Base-by-base conservation (phyloP, 2,113 vertebrate genomes). In the Rattus rattus region DNA sequence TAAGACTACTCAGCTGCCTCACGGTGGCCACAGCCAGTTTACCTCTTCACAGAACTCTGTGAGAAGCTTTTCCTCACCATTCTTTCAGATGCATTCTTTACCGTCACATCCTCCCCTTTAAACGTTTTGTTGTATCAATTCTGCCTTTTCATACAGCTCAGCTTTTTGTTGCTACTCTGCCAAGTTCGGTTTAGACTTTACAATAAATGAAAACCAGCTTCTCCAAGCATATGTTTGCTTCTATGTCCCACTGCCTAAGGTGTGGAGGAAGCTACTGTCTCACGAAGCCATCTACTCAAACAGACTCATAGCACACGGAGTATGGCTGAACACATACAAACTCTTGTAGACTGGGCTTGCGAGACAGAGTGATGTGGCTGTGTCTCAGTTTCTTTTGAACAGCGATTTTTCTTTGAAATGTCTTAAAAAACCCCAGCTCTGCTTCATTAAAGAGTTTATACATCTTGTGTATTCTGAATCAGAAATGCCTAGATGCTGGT, bases 1-100 rank as follows among this genome's bases (percentile, higher is more conserved):
- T 54, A 79, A 67, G 22, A 90, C n/a, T 91, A 84, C 12, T 81
- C 59, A 36, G 19, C 75, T n/a, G 91, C 47, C 61, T 96, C 11
- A 39, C 16, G 56, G 7, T 88, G 17, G 43, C 24, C 19, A 12
- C 12, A 47, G 2, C 72, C 54, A 52, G 76, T 93, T 94, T 85
- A 73, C 36, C 43, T 56, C 63, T 61, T 39, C 56, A 91, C 26
- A 79, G 54, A 90, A 75, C 75, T 70, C 69, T 89, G 28, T 36
- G 36, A 56, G 88, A 93, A 73, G 19, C 54, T 93, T 30, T 87
- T 90, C 30, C 24, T 97, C 83, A 28, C 30, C 52, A 72, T 90
- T 89, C 54, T 84, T 85, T 76, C 77, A 96, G 77, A 89, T 22
- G 59, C 11, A 10, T 36, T 63, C 77, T 26, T 88, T 61, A 85